These are phyloP conservation scores for Murina feae DNA, from an alignment of 2,113 vertebrate genomes.

Conservation along the genomic window DNA sequence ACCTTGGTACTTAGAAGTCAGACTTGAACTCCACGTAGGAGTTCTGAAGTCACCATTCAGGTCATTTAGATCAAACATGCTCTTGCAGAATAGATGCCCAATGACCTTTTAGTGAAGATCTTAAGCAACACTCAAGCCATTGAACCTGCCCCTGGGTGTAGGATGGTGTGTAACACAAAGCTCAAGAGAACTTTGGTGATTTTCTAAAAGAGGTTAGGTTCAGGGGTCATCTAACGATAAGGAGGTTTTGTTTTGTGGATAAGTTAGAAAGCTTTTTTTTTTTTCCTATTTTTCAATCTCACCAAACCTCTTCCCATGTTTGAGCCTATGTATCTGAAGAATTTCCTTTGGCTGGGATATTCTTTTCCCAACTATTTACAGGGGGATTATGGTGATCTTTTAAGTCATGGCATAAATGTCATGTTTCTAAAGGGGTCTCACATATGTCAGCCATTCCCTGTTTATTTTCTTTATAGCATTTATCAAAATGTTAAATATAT, in stretches of 20 bases:
- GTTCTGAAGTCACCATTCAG: neutral
- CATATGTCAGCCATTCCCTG: neutral
- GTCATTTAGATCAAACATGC: conserved; percentile 18
- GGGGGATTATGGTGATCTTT: neutral
- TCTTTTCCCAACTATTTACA: neutral
- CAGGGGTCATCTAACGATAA: neutral
- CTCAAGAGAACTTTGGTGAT: neutral
- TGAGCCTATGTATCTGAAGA: neutral
- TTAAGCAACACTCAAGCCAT: neutral
- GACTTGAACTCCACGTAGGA: conserved; percentile 35
- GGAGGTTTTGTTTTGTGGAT: neutral
- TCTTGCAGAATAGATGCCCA: conserved; percentile 25
- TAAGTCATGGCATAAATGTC: neutral
- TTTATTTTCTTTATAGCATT: neutral
- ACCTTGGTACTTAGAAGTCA: conserved; percentile 47
- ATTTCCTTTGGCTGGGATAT: neutral
- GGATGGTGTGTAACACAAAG: neutral
- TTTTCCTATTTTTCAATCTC: neutral
- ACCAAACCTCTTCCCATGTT: neutral
- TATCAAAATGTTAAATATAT: conserved; percentile 38
- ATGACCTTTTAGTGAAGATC: conserved; percentile 42
- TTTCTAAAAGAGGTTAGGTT: conserved; percentile 4
- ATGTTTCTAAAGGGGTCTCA: neutral
- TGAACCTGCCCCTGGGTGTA: neutral
- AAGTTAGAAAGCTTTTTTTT: conserved; percentile 3